Evolutionary conservation across 2,113 vertebrate species (phyloP).

Genomic region (Dicentrarchus labrax): DNA sequence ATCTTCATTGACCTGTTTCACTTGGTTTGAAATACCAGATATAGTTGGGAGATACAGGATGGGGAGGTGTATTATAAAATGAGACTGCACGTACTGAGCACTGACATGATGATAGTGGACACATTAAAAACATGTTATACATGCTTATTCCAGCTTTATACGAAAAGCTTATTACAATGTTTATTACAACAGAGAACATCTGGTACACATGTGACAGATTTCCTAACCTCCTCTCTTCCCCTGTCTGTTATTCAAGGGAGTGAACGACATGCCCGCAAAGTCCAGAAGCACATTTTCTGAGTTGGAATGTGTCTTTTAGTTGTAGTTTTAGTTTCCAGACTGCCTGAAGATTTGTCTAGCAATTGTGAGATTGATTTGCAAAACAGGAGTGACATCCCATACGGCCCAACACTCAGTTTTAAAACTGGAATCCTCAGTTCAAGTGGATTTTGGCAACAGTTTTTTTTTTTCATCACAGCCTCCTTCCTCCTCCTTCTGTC

Average conservation of each 20-base stretch:
- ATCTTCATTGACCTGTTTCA: neutral
- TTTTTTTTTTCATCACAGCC: neutral
- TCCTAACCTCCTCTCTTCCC: constrained; percentile 19
- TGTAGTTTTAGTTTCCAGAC: neutral
- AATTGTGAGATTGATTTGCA: neutral
- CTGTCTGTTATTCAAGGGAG: constrained; percentile 59
- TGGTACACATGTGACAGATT: constrained; percentile 31
- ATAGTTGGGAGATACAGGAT: neutral
- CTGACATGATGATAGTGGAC: too few relatives aligned
- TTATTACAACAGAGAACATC: constrained; percentile 40
- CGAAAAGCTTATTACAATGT: neutral
- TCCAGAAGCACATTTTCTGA: constrained; percentile 28
- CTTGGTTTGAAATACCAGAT: neutral
- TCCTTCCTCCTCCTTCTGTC: constrained; percentile 1
- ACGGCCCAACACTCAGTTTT: neutral
- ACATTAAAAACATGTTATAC: neutral
- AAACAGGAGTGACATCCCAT: constrained; percentile 1
- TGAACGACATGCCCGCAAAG: constrained; percentile 38
- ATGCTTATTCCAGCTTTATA: neutral
- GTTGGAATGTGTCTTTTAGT: constrained; percentile 14
- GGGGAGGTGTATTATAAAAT: neutral
- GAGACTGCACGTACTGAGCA: neutral
- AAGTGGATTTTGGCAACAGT: constrained; percentile 4
- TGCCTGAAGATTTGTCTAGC: neutral
- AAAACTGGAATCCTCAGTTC: constrained; percentile 15